These are phyloP conservation scores for Brienomyrus brachyistius DNA, from an alignment of 2,113 vertebrate genomes.

Conservation along the genomic window DNA sequence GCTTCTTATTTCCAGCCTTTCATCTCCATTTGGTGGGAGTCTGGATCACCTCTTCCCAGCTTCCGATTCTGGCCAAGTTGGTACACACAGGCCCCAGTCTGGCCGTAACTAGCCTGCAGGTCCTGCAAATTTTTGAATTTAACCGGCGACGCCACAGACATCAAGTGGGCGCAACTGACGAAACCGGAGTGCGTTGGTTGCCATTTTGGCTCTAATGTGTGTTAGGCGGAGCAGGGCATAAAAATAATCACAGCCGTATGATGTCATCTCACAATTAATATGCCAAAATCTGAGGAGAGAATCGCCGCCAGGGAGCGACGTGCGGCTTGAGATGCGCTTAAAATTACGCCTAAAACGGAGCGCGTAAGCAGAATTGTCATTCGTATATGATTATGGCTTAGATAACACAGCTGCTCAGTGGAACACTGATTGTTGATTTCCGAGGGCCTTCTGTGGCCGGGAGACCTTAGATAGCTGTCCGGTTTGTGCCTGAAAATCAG, in stretches of 20 bases:
- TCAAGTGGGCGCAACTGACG: conserved; percentile 11
- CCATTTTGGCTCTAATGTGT: background rate
- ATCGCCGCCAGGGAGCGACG: background rate
- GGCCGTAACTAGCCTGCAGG: conserved; percentile 3
- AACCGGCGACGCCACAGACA: conserved; percentile 18
- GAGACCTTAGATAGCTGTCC: conserved; percentile 2
- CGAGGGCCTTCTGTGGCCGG: conserved; percentile 1
- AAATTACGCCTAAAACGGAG: background rate
- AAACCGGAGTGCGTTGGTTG: background rate
- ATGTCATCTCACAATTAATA: background rate
- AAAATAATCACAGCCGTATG: background rate
- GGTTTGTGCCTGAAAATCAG: conserved; percentile 13
- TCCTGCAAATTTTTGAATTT: conserved; percentile 20
- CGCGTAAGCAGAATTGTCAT: background rate
- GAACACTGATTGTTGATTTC: background rate
- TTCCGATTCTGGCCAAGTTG: conserved; percentile 1
- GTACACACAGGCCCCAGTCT: background rate
- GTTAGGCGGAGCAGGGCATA: background rate
- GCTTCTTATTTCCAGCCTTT: background rate
- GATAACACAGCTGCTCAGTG: background rate
- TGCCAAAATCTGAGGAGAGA: background rate
- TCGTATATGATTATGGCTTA: background rate
- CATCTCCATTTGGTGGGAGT: background rate
- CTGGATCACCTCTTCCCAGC: background rate
- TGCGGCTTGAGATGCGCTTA: background rate